Percentiles rank a stretch among this genome's conserved stretches.
phyloP scores from a whole-genome alignment of 2,888 invertebrate genomes.

The Yponomeuta sedellus region DNA sequence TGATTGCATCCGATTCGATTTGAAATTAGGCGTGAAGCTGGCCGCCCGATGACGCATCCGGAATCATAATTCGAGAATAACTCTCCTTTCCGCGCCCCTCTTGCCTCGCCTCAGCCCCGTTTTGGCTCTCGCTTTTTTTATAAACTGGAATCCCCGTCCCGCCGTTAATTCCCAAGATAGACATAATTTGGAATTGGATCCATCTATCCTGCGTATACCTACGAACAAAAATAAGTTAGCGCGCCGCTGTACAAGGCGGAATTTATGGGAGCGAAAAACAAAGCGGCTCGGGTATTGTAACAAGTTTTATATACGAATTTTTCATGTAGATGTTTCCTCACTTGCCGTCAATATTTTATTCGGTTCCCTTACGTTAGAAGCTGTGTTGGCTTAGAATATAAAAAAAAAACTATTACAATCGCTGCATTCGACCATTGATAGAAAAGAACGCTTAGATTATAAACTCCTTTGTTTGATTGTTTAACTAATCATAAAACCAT shows the following conservation, averaged over 20 bases:
- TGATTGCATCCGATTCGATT: slow-evolving; percentile 15
- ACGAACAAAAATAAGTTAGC: slow-evolving; percentile 72
- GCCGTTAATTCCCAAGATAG: slow-evolving; percentile 77
- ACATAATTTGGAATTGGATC: slow-evolving; percentile 78
- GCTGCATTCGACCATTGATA: slow-evolving; percentile 3
- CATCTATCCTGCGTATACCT: slow-evolving; percentile 70
- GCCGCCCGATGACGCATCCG: slow-evolving; percentile 66
- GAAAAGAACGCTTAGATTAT: background rate
- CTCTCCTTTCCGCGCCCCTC: slow-evolving; percentile 35
- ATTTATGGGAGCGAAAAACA: slow-evolving; percentile 67
- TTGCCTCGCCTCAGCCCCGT: slow-evolving; percentile 21
- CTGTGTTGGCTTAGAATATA: background rate
- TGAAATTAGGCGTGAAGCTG: slow-evolving; percentile 71
- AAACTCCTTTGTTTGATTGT: background rate
- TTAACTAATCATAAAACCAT: background rate
- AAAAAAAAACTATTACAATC: background rate
- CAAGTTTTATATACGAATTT: slow-evolving; percentile 35
- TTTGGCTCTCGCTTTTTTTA: slow-evolving; percentile 63
- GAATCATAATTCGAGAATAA: slow-evolving; percentile 77
- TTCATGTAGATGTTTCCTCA: slow-evolving; percentile 17
- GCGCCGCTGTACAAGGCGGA: slow-evolving; percentile 41
- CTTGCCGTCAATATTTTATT: slow-evolving; percentile 12
- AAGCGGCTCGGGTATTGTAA: slow-evolving; percentile 39
- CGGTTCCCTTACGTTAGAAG: background rate
- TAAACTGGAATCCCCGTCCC: slow-evolving; percentile 73